Base-by-base conservation (phyloP, 2,113 vertebrate species). In the Aptenodytes forsteri region DNA sequence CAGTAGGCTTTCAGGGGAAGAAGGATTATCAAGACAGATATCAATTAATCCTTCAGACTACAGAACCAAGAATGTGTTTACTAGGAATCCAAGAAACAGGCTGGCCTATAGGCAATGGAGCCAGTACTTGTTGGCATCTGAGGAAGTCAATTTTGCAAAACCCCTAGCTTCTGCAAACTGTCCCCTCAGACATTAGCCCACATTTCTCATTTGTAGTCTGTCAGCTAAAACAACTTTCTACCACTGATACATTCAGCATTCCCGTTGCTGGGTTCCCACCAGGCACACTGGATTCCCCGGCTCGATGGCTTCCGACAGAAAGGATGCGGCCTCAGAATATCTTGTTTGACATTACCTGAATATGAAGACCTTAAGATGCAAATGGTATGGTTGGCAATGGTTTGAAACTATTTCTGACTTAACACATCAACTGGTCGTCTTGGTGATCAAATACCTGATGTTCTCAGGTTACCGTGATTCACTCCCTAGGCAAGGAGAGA, bases 31-130 rank as follows among this genome's bases (percentile, higher is more conserved):
- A 42, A 42, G 56, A 42, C 15, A 50, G 14, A 27, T 47, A 42
- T 34, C 27, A 73, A 47, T 69, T 16, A 80, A 61, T 40, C 59
- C 67, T 71, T 80, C 83, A 81, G 71, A 81, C 71, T 66, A 46
- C 49, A 93, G 75, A 94, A 90, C 22, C 38, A 82, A 40, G 42
- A 72, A 52, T 0, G 4, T 16, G 26, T 29, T 84, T 65, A 81
- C 12, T 46, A 81, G 73, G 26, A 66, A 72, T 30, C 32, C 47
- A 71, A 64, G 82, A 62, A 90, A 34, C 55, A 85, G 16, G 29
- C n/a, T 54, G 19, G 30, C 36, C 73, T 62, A 6, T 2, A 59
- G 50, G 52, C 73, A 82, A 9, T 0, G 0, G 36, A 64, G 52
- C 13, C 46, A 40, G 65, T 25, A 73, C 34, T 18, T 44, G 38